phyloP scores from a whole-genome alignment of 1,140 invertebrate species.

The Himalopsyche phryganea region DNA sequence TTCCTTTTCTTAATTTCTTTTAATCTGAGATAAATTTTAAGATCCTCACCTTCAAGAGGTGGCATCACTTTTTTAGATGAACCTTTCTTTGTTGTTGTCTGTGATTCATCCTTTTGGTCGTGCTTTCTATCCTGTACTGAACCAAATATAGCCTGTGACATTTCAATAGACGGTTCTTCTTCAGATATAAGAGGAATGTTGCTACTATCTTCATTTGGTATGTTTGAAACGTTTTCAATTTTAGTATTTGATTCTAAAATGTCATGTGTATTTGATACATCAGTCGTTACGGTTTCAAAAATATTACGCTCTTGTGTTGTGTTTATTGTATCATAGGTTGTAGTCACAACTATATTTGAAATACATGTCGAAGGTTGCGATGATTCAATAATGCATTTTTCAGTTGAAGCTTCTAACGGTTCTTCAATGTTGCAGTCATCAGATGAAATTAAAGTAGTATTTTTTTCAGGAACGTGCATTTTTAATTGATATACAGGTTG shows the following conservation, averaged over 20 bases:
- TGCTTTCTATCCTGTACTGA: conserved; percentile 47
- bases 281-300: no score
- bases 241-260: no score
- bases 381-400: no score
- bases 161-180: background rate
- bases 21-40: conserved; percentile 25
- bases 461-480: conserved; percentile 46
- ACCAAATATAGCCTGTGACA: conserved; percentile 45
- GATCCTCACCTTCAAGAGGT: conserved; percentile 22
- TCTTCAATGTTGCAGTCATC: background rate
- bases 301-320: no score
- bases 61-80: conserved; percentile 30
- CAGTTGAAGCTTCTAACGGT: no score
- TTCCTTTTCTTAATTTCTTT: conserved; percentile 27
- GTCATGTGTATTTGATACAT: no score
- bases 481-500: conserved; percentile 62
- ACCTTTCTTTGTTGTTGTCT: conserved; percentile 21
- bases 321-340: no score
- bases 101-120: conserved; percentile 15
- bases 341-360: no score
- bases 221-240: no score
- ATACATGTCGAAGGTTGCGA: no score
- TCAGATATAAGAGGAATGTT: background rate
- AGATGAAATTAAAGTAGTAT: background rate
- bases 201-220: background rate